Base-by-base conservation (phyloP, 2,888 invertebrate species). In the Beris morrisii region DNA sequence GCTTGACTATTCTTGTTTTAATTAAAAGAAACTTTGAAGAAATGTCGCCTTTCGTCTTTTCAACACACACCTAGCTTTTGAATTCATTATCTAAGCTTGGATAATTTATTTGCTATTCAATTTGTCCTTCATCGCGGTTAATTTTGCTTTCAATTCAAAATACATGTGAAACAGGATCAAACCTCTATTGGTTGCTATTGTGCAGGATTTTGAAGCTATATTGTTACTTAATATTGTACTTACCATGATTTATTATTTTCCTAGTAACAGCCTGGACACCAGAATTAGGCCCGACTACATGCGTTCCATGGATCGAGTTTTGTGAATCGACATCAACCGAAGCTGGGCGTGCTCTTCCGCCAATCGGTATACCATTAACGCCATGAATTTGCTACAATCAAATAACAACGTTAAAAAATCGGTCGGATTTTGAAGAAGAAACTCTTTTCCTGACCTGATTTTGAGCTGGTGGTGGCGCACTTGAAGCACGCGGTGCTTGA, bases 401-500 rank as follows among this genome's bases (percentile, higher is more conserved):
- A 38, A 22, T 22, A 22, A 22, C 22, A 22, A 57, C 55, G 56
- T 57, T 32, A 58, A 61, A 67, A 52, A 54, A 64, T 44, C 50
- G 44, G 22, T 53, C 38, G 53, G 52, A 63, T 63, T 43, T 63
- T n/a, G 3, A 45, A 22, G 22, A 22, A 22, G 22, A 22, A 22
- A 22, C 22, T 22, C 48, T 69, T 56, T 12, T 30, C 11, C 12
- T 30, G 12, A 81, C 81, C 74, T 80, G 79, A 77, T 86, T 86
- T 74, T 84, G 86, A 56, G 88, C 84, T 9, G 93, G 91, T 9
- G 58, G 58, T 12, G 92, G 93, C 1, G 93, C 93, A 76, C 92
- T 93, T 0, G 92, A 92, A 1, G 93, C 92, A 63, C 93, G 84
- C 1, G 93, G 92, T 6, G 90, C 88, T 64, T 87, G 86, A 74